These are phyloP conservation scores for Drosophila oshimai DNA, from an alignment of 1,140 invertebrate species.

Conservation along the genomic window DNA sequence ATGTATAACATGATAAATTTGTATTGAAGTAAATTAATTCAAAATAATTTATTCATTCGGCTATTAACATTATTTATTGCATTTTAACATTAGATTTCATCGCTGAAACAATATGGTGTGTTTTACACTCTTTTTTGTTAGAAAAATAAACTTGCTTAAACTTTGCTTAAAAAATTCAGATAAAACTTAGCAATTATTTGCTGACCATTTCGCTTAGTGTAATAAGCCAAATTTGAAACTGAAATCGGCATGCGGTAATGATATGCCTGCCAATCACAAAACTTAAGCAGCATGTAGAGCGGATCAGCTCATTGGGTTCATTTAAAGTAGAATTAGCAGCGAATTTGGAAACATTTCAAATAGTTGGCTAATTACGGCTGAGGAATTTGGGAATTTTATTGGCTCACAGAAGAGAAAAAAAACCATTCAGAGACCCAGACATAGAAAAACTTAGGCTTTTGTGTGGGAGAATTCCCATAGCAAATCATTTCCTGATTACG, in stretches of 20 bases:
- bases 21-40: background rate
- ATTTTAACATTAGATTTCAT: no score
- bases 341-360: constrained; percentile 57
- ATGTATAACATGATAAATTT: background rate
- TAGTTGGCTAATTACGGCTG: constrained; percentile 50
- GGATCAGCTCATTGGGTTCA: constrained; percentile 63
- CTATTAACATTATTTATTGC: no score
- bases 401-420: background rate
- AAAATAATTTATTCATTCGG: background rate
- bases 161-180: no score
- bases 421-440: background rate
- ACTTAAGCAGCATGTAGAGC: constrained; percentile 57
- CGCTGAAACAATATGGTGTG: no score
- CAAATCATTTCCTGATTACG: constrained; percentile 72
- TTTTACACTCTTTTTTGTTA: no score
- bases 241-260: constrained; percentile 55
- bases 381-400: constrained; percentile 49
- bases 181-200: no score
- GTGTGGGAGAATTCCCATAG: background rate
- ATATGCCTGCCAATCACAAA: constrained; percentile 75
- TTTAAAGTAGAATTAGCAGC: constrained; percentile 66
- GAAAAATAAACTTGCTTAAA: no score
- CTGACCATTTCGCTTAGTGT: constrained; percentile 13
- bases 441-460: background rate
- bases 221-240: background rate